Base-by-base conservation (phyloP, 2,888 invertebrate species). In the Lumbricus terrestris region DNA sequence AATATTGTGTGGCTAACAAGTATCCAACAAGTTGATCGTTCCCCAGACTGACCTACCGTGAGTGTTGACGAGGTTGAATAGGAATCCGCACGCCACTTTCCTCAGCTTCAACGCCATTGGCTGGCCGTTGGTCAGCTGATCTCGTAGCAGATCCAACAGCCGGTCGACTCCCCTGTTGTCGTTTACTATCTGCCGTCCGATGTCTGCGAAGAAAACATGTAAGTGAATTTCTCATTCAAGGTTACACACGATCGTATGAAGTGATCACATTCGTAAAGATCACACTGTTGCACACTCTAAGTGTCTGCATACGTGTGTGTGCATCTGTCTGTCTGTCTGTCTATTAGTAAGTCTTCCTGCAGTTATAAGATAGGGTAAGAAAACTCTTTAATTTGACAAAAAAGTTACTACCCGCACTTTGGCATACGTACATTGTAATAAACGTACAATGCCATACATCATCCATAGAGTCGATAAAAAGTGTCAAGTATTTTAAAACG, bases 61-160 rank as follows among this genome's bases (percentile, higher is more conserved):
- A 33, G 97, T 97, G 92, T 97, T 96, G 89, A 97, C 96, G 93
- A 97, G 96, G 95, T 98, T 98, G 89, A 97, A 96, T 88, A 98
- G 95, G 91, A 97, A 96, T 92, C 98, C 98, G 93, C 96, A 96
- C 11, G 96, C 96, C 94, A 97, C 96, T 94, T 96, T 96, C 93
- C 97, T 94, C 95, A 97, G 95, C 95, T 96, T 92, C 93, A 96
- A 95, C 92, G 95, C 92, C 0, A 93, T 94, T 20, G 93, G 93
- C 37, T 93, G 93, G 35, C 91, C 92, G 83, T 92, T 93, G 42
- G 92, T 93, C 20, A 94, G 92, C 82, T 93, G 92, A 35, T 93
- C 92, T 90, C 93, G 91, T 88, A 95, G 92, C 82, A 95, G 92
- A 16, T 93, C 92, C 42, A 95, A 91, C 89, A 95, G 92, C 33